A percentile compares a stretch with the other conserved stretches of the same genome.
phyloP scores from a whole-genome alignment of 2,797 vertebrate species.

The Oceanodroma leucorhoa region DNA sequence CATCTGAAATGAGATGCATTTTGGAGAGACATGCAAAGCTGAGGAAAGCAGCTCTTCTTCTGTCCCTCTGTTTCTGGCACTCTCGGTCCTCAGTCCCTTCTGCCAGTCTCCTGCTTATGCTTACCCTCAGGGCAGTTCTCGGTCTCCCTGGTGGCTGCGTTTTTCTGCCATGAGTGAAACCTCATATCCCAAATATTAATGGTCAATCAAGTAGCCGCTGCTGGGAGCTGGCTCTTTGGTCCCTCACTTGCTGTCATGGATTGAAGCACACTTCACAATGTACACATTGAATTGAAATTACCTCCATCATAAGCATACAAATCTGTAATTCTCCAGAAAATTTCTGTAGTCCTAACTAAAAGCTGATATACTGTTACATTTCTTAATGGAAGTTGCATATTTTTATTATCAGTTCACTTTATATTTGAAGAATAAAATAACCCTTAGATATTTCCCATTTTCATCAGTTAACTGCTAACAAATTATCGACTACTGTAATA shows the following conservation, averaged over 20 bases:
- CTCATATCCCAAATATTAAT: not conserved
- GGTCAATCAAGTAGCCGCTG: not conserved
- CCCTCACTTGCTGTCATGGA: not conserved
- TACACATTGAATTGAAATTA: not conserved
- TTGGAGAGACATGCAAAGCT: not conserved
- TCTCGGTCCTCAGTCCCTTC: not conserved
- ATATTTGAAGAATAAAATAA: not conserved
- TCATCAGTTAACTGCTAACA: not conserved
- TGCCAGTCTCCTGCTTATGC: not conserved
- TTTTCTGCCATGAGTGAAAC: not conserved
- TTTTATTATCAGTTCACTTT: not conserved
- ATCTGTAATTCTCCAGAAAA: not conserved
- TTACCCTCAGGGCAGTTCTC: not conserved
- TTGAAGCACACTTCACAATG: not conserved
- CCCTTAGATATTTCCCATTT: not conserved
- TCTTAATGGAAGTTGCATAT: not conserved
- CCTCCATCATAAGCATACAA: not conserved
- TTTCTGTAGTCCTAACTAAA: not conserved
- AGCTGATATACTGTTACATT: not conserved
- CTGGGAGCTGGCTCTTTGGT: not conserved
- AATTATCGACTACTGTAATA: not conserved
- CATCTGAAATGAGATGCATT: not conserved
- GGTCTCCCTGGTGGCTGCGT: not conserved
- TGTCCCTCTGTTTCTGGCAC: not conserved
- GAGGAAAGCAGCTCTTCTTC: not conserved